phyloP scores from a whole-genome alignment of 2,888 invertebrate genomes.

The Drosophila ustulata region DNA sequence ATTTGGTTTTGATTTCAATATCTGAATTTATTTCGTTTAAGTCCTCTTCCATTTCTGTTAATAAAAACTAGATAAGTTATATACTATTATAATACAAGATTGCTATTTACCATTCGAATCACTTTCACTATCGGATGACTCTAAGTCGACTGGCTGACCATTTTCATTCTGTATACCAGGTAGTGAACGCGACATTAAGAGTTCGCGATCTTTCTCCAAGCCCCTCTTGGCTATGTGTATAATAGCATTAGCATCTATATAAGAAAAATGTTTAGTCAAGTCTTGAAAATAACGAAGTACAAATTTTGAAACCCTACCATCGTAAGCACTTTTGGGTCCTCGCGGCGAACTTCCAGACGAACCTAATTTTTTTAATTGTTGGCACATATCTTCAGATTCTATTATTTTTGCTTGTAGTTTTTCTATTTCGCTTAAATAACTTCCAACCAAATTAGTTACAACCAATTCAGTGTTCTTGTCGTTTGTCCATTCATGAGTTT shows the following conservation, averaged over 20 bases:
- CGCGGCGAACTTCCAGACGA: constrained; percentile 37
- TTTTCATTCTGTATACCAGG: constrained; percentile 86
- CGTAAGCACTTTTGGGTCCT: constrained; percentile 43
- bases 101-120: constrained; percentile 88
- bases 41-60: constrained; percentile 90
- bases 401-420: constrained; percentile 94
- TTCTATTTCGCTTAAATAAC: constrained; percentile 96
- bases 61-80: constrained; percentile 54
- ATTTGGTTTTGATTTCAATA: constrained; percentile 96
- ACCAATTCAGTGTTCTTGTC: constrained; percentile 85
- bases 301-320: constrained; percentile 51
- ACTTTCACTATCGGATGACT: constrained; percentile 86
- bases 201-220: constrained; percentile 88
- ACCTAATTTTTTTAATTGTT: constrained; percentile 87
- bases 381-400: constrained; percentile 93
- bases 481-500: constrained; percentile 83
- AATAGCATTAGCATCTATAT: constrained; percentile 85
- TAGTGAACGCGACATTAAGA: constrained; percentile 84
- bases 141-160: constrained; percentile 87
- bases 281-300: background rate
- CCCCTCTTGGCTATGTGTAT: constrained; percentile 93
- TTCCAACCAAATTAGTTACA: constrained; percentile 90
- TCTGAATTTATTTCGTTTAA: constrained; percentile 95
- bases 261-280: background rate
- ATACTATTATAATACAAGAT: constrained; percentile 49